Evolutionary conservation across 2,797 vertebrate genomes (phyloP), one percentile per base, ranked within the genome.

Genomic region (Sebastes wilsoni): DNA sequence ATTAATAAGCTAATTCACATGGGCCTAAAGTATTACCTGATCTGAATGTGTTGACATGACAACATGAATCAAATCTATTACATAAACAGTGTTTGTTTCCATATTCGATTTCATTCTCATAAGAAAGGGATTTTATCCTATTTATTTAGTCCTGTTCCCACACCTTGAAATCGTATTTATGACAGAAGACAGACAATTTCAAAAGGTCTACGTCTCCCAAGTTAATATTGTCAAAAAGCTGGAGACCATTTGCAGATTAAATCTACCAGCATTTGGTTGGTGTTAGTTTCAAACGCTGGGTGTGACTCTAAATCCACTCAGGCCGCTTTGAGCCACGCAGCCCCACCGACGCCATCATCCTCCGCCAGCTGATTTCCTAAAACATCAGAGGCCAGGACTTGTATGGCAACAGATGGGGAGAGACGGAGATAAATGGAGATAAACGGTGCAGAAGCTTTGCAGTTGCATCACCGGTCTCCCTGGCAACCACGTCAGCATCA

Each of bases 231-330:
- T 80, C 61, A 74, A 30, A 82, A 81, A 79, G 75, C 79, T 72
- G 77, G 69, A 65, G 78, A 69, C 42, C 49, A 59, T 86, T 85
- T 79, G 49, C 66, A 81, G 89, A 87, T 87, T 71, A 67, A 71
- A 86, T 87, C 74, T 79, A 81, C 83, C 77, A 77, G 79, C 88
- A 85, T 90, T 88, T 88, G 84, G 78, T 88, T 49, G 78, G 87
- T 87, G 85, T 91, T 88, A 42, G 81, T 90, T 90, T 90, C 82
- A 89, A 89, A 85, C 52, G 4, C 66, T 70, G 83, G 88, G 80
- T 77, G 92, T 90, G 88, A 81, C 88, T 52, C 27, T 83, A 85
- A 86, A 87, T 88, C 88, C 84, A 27, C 78, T 23, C 60, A 61
- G 81, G 72, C 89, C 54, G 49, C 22, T 85, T 71, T 80, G 73